A percentile compares a stretch with the other conserved stretches of the same genome.
These are phyloP conservation scores for Hirtodrosophila duncani DNA, from an alignment of 2,888 invertebrate species.

Conservation along the genomic window DNA sequence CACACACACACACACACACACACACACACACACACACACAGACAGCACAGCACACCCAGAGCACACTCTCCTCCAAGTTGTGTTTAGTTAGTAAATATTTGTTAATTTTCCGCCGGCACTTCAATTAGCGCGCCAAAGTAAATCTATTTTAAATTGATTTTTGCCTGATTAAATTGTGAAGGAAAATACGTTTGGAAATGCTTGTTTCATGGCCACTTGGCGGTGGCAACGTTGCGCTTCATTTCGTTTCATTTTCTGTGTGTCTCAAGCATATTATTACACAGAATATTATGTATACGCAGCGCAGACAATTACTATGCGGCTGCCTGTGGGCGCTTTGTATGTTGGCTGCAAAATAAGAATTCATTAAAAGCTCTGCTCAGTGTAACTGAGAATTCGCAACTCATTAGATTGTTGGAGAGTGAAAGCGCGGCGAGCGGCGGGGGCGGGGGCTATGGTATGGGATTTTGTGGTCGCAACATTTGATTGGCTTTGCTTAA, in stretches of 20 bases:
- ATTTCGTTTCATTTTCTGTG: conserved; percentile 21
- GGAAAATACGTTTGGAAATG: conserved; percentile 5
- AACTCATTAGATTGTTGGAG: conserved; percentile 64
- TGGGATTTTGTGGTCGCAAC: too few species aligned
- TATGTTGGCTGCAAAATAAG: not conserved
- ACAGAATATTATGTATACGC: too few species aligned
- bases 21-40: too few species aligned
- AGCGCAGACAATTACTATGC: conserved; percentile 31
- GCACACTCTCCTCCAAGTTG: conserved; percentile 7
- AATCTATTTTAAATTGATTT: conserved; percentile 72
- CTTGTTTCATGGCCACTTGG: too few species aligned
- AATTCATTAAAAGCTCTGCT: conserved; percentile 24
- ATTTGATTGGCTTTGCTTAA: conserved; percentile 13
- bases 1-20: conserved; percentile 6
- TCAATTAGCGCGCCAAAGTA: conserved; percentile 60
- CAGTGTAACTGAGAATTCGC: conserved; percentile 29
- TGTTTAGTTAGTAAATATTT: conserved; percentile 62
- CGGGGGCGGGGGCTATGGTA: too few species aligned
- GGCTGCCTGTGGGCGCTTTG: not conserved
- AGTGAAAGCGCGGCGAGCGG: conserved; percentile 6
- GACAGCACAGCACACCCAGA: not conserved
- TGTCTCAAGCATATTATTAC: too few species aligned
- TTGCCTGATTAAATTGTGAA: conserved; percentile 64
- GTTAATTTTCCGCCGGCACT: conserved; percentile 52
- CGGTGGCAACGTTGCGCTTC: not conserved